Evolutionary conservation across 2,797 vertebrate species (phyloP).

Genomic region (Alectoris magna): DNA sequence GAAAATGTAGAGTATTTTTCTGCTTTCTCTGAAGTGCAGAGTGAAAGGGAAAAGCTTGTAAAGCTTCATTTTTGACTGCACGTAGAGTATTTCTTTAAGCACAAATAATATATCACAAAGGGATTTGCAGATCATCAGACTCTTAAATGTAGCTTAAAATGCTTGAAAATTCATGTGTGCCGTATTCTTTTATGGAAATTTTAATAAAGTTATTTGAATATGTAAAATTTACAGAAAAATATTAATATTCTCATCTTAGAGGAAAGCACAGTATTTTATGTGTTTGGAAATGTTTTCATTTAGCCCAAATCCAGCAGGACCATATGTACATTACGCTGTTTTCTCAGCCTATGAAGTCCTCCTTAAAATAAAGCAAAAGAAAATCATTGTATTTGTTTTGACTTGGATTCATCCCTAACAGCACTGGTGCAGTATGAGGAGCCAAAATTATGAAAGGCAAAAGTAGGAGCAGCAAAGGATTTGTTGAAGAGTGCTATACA

Average conservation of each 20-base stretch:
- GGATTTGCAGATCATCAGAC: neutral
- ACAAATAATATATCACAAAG: neutral
- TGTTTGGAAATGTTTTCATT: neutral
- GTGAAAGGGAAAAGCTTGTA: neutral
- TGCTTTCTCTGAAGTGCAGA: neutral
- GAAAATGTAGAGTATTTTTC: neutral
- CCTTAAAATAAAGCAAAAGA: neutral
- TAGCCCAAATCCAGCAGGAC: neutral
- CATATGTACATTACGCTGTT: neutral
- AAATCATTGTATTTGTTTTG: neutral
- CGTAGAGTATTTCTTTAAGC: fast-evolving
- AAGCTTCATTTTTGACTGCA: neutral
- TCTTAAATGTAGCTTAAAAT: neutral
- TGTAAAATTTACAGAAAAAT: neutral
- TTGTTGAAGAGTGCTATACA: neutral
- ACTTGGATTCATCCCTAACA: neutral
- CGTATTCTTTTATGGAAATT: neutral
- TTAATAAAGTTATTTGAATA: neutral
- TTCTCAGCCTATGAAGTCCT: neutral
- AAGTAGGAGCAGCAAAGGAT: neutral
- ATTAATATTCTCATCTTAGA: neutral
- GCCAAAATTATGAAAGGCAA: neutral
- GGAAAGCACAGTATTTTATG: neutral
- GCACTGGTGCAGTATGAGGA: neutral
- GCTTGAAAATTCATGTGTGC: neutral